Percentiles rank a stretch among this genome's conserved stretches.
phyloP scores from a whole-genome alignment of 2,113 vertebrate species.

The Pseudopipra pipra region DNA sequence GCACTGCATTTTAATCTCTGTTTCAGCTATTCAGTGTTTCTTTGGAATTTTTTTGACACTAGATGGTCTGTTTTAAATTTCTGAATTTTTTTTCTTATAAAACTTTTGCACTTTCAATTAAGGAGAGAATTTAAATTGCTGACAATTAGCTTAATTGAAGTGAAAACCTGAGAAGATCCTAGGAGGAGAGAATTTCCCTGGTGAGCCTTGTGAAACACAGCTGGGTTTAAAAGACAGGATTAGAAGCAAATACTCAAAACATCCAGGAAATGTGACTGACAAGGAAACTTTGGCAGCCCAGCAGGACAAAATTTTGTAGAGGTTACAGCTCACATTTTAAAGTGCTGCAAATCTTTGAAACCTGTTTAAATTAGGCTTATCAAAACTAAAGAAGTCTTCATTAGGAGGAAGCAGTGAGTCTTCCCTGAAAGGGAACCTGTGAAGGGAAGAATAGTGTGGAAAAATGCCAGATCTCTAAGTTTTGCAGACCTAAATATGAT shows the following conservation, averaged over 20 bases:
- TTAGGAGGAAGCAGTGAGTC: neutral
- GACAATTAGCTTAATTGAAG: slow-evolving; percentile 30
- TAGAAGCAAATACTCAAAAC: neutral
- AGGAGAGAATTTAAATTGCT: neutral
- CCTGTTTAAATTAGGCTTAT: neutral
- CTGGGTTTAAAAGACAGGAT: neutral
- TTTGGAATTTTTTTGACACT: neutral
- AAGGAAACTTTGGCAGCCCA: neutral
- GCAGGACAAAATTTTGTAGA: neutral
- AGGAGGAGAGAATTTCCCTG: neutral
- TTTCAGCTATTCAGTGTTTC: neutral
- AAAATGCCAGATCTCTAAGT: neutral
- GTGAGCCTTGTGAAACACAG: neutral
- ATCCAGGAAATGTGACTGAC: neutral
- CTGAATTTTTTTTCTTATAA: neutral
- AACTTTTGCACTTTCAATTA: neutral
- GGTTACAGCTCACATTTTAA: neutral
- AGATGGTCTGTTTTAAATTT: neutral
- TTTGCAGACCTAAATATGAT: neutral
- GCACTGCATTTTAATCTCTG: neutral
- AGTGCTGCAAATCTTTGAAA: neutral
- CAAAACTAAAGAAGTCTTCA: neutral
- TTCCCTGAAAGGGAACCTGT: neutral
- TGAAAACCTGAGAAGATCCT: neutral
- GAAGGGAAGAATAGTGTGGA: neutral